Conservation (phyloP, 1,140 invertebrate genomes). For the Lepidotrigona ventralis region DNA sequence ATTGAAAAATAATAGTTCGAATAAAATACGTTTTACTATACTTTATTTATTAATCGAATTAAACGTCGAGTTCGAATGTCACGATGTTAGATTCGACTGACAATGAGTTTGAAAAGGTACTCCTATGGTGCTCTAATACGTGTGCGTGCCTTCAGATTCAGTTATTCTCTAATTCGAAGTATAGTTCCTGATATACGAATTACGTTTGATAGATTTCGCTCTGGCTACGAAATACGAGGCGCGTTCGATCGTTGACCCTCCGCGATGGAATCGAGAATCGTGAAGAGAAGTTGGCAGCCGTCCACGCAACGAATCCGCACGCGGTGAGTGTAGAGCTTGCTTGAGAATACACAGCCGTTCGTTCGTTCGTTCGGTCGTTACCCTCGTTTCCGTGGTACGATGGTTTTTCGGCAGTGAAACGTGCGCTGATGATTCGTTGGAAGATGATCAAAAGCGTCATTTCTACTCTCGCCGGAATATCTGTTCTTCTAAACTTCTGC, state of each 20-base stretch:
- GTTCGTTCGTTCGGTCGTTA: constrained; percentile 62
- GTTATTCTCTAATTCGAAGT: neutral
- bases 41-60: no score
- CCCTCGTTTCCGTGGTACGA: constrained; percentile 50
- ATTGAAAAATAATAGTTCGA: no score
- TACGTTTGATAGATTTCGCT: neutral
- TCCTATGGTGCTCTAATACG: no score
- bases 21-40: no score
- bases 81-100: neutral
- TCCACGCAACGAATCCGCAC: constrained; percentile 44
- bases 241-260: constrained; percentile 59
- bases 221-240: neutral
- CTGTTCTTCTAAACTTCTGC: no score
- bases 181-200: neutral
- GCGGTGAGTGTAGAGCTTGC: constrained; percentile 19
- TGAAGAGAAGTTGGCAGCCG: constrained; percentile 55
- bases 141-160: neutral
- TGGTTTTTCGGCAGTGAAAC: constrained; percentile 37
- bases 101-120: neutral
- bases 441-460: no score
- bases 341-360: neutral
- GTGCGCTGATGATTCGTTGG: neutral
- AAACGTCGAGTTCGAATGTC: neutral
- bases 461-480: no score
- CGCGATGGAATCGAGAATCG: constrained; percentile 60